These are phyloP conservation scores for Ammospiza maritima DNA, from an alignment of 2,797 vertebrate genomes.

Conservation along the genomic window DNA sequence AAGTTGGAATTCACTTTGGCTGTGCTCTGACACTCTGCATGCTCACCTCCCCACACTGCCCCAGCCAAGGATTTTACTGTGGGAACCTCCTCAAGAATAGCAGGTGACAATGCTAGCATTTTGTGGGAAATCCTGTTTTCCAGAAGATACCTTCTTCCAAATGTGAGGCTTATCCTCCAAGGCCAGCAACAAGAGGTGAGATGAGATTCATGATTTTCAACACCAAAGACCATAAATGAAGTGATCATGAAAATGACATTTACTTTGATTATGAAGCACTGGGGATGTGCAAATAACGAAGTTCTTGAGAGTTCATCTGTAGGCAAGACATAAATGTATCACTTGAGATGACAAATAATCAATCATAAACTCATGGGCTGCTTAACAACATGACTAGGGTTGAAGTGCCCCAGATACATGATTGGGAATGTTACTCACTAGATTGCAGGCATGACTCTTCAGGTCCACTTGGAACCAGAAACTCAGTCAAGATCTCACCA, in stretches of 20 bases:
- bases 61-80: neutral
- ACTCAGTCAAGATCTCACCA: constrained; percentile 25
- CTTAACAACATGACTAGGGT: neutral
- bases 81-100: neutral
- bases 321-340: neutral
- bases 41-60: neutral
- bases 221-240: neutral
- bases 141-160: neutral
- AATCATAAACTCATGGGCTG: neutral
- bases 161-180: neutral
- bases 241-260: neutral
- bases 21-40: neutral
- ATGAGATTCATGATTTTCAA: neutral
- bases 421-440: constrained; percentile 2
- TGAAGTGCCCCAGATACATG: neutral
- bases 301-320: neutral
- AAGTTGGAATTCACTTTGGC: constrained; percentile 44
- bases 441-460: constrained; percentile 10
- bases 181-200: neutral
- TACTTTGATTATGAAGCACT: neutral
- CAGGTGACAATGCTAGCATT: neutral
- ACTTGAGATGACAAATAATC: constrained; percentile 35
- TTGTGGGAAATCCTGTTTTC: constrained; percentile 11
- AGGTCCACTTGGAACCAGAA: constrained; percentile 21
- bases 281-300: neutral